phyloP scores from a whole-genome alignment of 2,797 vertebrate genomes.

The Rhabdomys pumilio region DNA sequence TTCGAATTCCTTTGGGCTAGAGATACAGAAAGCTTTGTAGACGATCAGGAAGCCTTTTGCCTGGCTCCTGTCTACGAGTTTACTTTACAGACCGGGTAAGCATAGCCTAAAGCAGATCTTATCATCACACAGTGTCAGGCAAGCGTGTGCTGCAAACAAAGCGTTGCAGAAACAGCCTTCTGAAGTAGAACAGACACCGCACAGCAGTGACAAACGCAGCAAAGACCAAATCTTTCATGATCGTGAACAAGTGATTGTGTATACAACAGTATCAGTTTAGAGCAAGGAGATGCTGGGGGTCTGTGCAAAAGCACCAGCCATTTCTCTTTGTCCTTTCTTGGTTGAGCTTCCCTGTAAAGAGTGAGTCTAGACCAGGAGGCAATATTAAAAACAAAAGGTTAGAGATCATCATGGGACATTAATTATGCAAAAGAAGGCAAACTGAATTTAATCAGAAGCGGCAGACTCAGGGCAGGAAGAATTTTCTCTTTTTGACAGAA shows the following conservation, averaged over 20 bases:
- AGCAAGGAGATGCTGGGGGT: conserved; percentile 47
- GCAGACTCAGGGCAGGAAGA: conserved; percentile 84
- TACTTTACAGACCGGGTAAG: conserved; percentile 55
- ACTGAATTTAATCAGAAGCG: conserved; percentile 88
- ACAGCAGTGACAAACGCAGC: conserved; percentile 53
- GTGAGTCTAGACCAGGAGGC: conserved; percentile 84
- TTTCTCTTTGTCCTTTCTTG: conserved; percentile 84
- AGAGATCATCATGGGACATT: conserved; percentile 88
- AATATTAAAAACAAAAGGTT: conserved; percentile 88
- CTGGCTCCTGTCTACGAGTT: conserved; percentile 20
- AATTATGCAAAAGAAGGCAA: conserved; percentile 89
- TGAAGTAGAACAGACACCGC: conserved; percentile 41
- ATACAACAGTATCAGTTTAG: conserved; percentile 65
- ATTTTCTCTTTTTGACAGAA: conserved; percentile 83
- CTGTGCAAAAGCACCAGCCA: conserved; percentile 59
- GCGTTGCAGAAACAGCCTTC: conserved; percentile 64
- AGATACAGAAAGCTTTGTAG: conserved; percentile 28
- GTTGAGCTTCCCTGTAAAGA: conserved; percentile 77
- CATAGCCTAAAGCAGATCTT: conserved; percentile 70
- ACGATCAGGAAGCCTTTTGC: conserved; percentile 31
- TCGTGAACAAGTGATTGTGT: conserved; percentile 65
- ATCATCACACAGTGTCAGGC: conserved; percentile 8
- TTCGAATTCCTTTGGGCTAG: conserved; percentile 13
- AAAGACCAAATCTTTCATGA: conserved; percentile 66
- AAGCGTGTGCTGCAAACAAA: conserved; percentile 63